A percentile compares a stretch with the other conserved stretches of the same genome.
Conservation (phyloP, 2,113 vertebrate genomes). For the Carassius auratus region DNA sequence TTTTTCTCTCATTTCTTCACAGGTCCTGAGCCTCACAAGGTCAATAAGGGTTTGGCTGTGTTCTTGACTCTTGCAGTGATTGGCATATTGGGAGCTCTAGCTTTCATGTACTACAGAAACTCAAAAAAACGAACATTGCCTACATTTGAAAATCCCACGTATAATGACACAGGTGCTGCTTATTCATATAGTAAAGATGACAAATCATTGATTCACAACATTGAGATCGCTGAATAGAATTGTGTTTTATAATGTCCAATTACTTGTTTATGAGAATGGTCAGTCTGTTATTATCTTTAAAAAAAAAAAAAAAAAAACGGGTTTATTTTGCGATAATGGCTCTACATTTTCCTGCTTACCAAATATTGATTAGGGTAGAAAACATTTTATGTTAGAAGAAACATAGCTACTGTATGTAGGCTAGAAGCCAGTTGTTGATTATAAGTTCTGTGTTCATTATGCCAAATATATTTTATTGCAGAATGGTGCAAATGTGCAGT, state of each 20-base stretch:
- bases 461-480: background rate
- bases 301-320: background rate
- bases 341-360: background rate
- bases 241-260: background rate
- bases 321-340: background rate
- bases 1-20: background rate
- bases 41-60: conserved; percentile 46
- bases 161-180: conserved; percentile 71
- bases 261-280: background rate
- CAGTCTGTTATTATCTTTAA: background rate
- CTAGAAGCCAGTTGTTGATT: background rate
- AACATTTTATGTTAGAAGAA: background rate
- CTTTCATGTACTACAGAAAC: conserved; percentile 75
- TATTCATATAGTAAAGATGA: conserved; percentile 69
- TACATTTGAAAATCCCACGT: conserved; percentile 82
- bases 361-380: background rate
- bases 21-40: background rate
- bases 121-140: conserved; percentile 51
- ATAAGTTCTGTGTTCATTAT: background rate
- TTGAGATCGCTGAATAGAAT: conserved; percentile 41
- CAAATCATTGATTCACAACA: conserved; percentile 77
- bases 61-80: conserved; percentile 67
- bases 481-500: background rate
- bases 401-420: background rate
- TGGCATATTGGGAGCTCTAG: conserved; percentile 68